Evolutionary conservation across 1,140 invertebrate genomes (phyloP).

Genomic region (Neoseiulus cucumeris): DNA sequence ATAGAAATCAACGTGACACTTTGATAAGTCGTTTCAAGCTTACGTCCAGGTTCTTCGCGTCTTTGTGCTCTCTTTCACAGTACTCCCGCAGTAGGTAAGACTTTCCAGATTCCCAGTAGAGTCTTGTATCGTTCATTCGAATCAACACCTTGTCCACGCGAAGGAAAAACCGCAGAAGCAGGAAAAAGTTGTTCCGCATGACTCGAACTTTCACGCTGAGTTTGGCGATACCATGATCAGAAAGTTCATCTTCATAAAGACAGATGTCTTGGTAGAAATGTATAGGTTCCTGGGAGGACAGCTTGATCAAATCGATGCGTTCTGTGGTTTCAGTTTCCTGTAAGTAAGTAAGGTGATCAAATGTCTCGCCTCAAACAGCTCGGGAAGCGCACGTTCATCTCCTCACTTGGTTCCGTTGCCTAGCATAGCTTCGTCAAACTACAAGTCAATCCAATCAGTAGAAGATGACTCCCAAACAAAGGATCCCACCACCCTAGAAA

Average conservation of each 20-base stretch:
- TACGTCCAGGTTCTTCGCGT: conserved; percentile 13
- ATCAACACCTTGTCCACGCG: conserved; percentile 80
- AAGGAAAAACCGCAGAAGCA: conserved; percentile 72
- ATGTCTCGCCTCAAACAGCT: too few relatives aligned
- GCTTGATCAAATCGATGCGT: conserved; percentile 65
- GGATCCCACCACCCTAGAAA: too few relatives aligned
- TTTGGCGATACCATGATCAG: conserved; percentile 85
- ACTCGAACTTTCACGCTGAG: conserved; percentile 83
- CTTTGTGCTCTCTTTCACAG: conserved; percentile 19
- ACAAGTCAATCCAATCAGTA: too few relatives aligned
- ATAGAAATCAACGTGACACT: not conserved
- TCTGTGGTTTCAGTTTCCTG: conserved; percentile 41
- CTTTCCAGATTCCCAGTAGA: conserved; percentile 48
- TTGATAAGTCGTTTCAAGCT: not conserved
- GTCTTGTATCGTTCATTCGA: conserved; percentile 69
- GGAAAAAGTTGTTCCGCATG: conserved; percentile 81
- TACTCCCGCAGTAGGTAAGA: conserved; percentile 21
- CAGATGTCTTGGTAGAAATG: conserved; percentile 81
- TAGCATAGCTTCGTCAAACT: too few relatives aligned
- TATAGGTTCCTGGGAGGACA: conserved; percentile 76
- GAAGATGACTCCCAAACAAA: too few relatives aligned
- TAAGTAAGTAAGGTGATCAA: too few relatives aligned
- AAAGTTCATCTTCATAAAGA: conserved; percentile 92
- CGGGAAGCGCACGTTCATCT: too few relatives aligned
- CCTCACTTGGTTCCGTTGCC: too few relatives aligned